A percentile compares a stretch with the other conserved stretches of the same genome.
These are phyloP conservation scores for Apistogramma diplotaenia DNA, from an alignment of 2,113 vertebrate genomes.

Conservation along the genomic window DNA sequence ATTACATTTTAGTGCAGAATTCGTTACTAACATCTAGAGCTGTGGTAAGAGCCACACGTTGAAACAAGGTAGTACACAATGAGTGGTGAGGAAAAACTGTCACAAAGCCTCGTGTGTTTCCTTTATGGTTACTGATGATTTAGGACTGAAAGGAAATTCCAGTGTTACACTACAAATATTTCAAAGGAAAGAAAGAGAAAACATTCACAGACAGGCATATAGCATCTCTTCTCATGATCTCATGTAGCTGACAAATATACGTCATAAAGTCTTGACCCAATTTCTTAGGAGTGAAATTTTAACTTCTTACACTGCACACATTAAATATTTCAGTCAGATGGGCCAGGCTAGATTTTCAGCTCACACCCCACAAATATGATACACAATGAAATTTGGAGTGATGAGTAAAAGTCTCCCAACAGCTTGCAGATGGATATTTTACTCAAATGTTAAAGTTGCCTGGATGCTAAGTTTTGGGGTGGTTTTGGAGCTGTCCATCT, in stretches of 20 bases:
- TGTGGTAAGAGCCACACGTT: background rate
- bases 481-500: background rate
- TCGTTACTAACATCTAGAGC: background rate
- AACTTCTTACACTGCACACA: background rate
- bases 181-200: background rate
- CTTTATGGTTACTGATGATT: background rate
- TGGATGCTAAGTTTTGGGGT: background rate
- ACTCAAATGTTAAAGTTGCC: background rate
- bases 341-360: background rate
- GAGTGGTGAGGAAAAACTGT: background rate
- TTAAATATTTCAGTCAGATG: background rate
- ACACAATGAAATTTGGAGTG: background rate
- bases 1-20: background rate
- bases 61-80: background rate
- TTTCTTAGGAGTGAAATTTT: background rate
- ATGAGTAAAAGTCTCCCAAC: too few relatives aligned
- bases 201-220: background rate
- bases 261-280: background rate
- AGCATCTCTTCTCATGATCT: background rate
- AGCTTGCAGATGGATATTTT: background rate
- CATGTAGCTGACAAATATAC: conserved; percentile 11
- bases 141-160: conserved; percentile 20
- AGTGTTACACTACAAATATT: background rate
- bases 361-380: background rate
- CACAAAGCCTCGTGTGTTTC: background rate